Base-by-base conservation (phyloP, 2,797 vertebrate genomes). In the Remorina albescens region DNA sequence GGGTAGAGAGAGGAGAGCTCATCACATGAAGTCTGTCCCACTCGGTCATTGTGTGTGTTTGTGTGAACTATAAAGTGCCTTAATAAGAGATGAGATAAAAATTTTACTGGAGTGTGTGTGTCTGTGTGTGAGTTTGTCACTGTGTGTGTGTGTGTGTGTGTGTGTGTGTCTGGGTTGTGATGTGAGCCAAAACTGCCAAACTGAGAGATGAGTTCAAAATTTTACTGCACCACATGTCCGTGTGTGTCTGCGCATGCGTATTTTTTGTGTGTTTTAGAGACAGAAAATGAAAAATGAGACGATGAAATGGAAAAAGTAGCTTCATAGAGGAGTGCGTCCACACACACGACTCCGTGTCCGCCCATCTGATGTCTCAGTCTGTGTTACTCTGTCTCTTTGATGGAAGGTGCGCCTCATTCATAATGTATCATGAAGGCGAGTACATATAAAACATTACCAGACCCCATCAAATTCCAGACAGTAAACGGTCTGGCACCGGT, bases 391-490 rank as follows among this genome's bases (percentile, higher is more conserved):
- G 49, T 68, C 42, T 78, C 56, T 82, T 51, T 81, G 80, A 82
- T 77, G 74, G 81, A 86, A 77, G 78, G 71, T 80, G 82, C 4
- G 46, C 70, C 79, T 92, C 89, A 89, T 90, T 87, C 82, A 91
- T 91, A 86, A 91, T 91, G 80, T 61, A 91, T 84, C 71, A 25
- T 9, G 18, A 36, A 62, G 78, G 83, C 30, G 61, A 32, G 80
- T 78, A 78, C 67, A 55, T 82, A 74, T 78, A 85, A 83, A 90
- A 81, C 86, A 88, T 84, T 78, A 84, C 66, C 81, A 88, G 86
- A 84, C 83, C 72, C 83, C 84, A 78, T 89, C 78, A 89, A 73
- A 86, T 53, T 65, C 80, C 86, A 92, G 89, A 88, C 86, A 74
- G 76, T 71, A 78, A 81, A 82, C 72, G 47, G 83, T 80, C 89